Evolutionary conservation across 2,797 vertebrate genomes (phyloP), one percentile per base, ranked within the genome.

Genomic region (Coregonus suidteri): DNA sequence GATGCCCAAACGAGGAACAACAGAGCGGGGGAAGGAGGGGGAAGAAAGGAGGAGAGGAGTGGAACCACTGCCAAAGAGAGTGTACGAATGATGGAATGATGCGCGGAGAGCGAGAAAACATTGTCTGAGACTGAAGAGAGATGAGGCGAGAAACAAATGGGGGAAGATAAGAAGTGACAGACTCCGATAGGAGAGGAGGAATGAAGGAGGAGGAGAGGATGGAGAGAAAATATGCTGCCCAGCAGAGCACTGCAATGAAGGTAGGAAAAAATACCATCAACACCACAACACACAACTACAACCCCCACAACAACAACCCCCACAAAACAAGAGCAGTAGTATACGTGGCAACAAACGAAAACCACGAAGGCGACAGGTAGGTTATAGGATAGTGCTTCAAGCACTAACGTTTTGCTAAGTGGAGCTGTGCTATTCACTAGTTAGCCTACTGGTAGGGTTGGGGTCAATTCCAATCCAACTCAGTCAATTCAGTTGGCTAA

Each of bases 61-160:
- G 41, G 41, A 47, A 47, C 41, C 41, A 11, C 41, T 47, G 88
- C 86, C 86, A 86, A 83, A 78, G 80, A 79, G 75, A 78, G 79
- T 75, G 79, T 47, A 13, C 75, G 81, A 77, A 79, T 81, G 87
- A 87, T 81, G 81, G 80, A 85, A 80, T 76, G 83, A 86, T 84
- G 84, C 74, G 3, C 41, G 2, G 41, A 47, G 2, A 13, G 41
- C 3, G 41, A 3, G 41, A 47, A 47, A 13, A 47, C 41, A 91
- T 85, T 86, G 86, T 81, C 81, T 78, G 68, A 77, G 74, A 80
- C 73, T 73, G 47, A 13, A 72, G 80, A 81, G 73, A 78, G 77
- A 80, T 35, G 78, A 41, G 74, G 66, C 53, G 77, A 78, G 78
- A 78, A 69, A 54, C 34, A 75, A 37, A 52, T 11, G 41, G 77